A percentile compares a stretch with the other conserved stretches of the same genome.
These are phyloP conservation scores for Pitta sordida DNA, from an alignment of 2,113 vertebrate species.

Conservation along the genomic window DNA sequence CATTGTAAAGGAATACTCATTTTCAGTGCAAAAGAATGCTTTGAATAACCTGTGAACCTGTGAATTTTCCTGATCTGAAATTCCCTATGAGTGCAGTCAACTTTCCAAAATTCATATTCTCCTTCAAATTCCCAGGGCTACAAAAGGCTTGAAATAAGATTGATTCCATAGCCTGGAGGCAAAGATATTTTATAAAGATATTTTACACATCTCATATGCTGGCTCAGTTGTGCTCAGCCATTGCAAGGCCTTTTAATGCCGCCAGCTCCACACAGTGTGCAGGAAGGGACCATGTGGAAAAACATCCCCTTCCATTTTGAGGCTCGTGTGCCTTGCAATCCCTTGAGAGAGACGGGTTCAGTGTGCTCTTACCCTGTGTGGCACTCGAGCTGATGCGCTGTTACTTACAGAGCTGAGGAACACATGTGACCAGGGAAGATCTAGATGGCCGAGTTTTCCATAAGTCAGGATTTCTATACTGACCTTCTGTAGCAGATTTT, in stretches of 20 bases:
- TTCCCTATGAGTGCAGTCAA: neutral
- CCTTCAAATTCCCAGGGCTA: neutral
- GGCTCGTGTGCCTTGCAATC: neutral
- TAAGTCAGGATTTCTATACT: neutral
- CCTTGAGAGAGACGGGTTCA: neutral
- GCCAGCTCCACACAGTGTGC: constrained; percentile 1
- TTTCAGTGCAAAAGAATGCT: neutral
- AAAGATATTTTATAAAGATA: too few relatives aligned
- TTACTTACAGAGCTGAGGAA: neutral
- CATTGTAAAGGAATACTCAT: neutral
- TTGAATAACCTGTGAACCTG: too few relatives aligned
- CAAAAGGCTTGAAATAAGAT: neutral
- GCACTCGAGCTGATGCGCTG: neutral
- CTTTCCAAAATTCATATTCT: neutral
- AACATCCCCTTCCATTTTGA: neutral
- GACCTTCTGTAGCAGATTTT: too few relatives aligned
- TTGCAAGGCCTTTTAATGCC: neutral
- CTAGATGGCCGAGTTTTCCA: neutral
- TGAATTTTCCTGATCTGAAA: neutral
- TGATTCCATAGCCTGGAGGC: neutral
- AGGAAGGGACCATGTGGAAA: constrained; percentile 37
- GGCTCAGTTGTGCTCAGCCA: neutral
- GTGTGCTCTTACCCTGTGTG: fast-evolving
- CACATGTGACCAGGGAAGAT: neutral
- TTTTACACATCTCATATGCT: neutral